Conservation (phyloP, 2,797 vertebrate genomes). For the Muscicapa striata region DNA sequence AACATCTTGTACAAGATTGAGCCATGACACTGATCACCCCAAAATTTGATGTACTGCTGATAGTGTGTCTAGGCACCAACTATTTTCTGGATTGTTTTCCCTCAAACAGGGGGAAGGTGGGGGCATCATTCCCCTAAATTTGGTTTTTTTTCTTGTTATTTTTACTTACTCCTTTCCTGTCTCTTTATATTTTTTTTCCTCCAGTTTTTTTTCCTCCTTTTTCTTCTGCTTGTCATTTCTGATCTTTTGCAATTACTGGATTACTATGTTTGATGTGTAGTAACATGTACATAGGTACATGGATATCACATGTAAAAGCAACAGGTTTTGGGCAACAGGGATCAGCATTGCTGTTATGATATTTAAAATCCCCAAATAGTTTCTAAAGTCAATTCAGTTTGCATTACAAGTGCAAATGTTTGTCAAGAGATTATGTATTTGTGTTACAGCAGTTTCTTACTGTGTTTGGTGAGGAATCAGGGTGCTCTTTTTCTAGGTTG, state of each 20-base stretch:
- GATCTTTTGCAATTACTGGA: background rate
- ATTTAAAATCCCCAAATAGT: background rate
- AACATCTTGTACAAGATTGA: background rate
- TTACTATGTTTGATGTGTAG: background rate
- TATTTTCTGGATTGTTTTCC: background rate
- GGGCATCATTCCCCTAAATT: background rate
- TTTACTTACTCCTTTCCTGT: background rate
- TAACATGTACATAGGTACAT: background rate
- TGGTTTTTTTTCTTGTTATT: background rate
- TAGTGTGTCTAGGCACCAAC: background rate
- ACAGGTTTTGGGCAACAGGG: rapidly evolving
- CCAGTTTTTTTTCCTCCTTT: background rate
- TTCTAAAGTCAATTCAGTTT: background rate
- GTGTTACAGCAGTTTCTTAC: background rate
- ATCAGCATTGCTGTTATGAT: background rate
- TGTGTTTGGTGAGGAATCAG: background rate
- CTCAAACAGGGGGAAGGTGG: background rate
- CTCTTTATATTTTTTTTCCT: background rate
- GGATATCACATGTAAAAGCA: background rate
- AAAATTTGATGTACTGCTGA: background rate
- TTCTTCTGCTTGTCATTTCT: background rate
- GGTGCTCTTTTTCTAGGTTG: background rate
- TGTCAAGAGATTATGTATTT: background rate
- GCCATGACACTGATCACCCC: background rate
- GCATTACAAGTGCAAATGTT: background rate